A percentile compares a stretch with the other conserved stretches of the same genome.
These are phyloP conservation scores for Mimachlamys varia DNA, from an alignment of 2,888 invertebrate species.

Conservation along the genomic window DNA sequence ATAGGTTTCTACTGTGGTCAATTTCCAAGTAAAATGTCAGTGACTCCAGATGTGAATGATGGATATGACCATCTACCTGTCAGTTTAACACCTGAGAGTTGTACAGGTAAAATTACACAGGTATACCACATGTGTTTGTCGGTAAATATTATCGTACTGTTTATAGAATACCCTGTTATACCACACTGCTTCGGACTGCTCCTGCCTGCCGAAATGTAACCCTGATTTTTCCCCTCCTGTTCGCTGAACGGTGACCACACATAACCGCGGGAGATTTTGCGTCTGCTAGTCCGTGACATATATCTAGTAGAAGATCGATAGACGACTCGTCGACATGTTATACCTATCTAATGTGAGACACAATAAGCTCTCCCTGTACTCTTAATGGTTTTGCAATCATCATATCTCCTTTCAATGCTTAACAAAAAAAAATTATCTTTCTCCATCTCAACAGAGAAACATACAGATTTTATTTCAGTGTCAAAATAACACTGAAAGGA, in stretches of 20 bases:
- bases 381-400: conserved; percentile 5
- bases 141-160: neutral
- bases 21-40: conserved; percentile 7
- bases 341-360: neutral
- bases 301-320: neutral
- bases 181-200: neutral
- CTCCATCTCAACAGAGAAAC: neutral
- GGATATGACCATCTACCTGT: conserved; percentile 16
- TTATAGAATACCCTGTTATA: neutral
- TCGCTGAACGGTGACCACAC: conserved; percentile 19
- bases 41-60: neutral
- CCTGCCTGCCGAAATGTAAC: neutral
- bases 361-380: neutral
- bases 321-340: neutral
- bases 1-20: neutral
- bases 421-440: neutral
- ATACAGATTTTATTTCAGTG: neutral
- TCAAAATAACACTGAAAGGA: neutral
- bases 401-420: neutral
- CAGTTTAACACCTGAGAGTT: neutral
- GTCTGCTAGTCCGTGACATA: neutral
- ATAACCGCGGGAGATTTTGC: conserved; percentile 4
- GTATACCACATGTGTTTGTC: neutral
- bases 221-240: conserved; percentile 1
- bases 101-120: neutral